Evolutionary conservation across 2,888 invertebrate genomes (phyloP).

Genomic region (Macrosoma leucophasiata): DNA sequence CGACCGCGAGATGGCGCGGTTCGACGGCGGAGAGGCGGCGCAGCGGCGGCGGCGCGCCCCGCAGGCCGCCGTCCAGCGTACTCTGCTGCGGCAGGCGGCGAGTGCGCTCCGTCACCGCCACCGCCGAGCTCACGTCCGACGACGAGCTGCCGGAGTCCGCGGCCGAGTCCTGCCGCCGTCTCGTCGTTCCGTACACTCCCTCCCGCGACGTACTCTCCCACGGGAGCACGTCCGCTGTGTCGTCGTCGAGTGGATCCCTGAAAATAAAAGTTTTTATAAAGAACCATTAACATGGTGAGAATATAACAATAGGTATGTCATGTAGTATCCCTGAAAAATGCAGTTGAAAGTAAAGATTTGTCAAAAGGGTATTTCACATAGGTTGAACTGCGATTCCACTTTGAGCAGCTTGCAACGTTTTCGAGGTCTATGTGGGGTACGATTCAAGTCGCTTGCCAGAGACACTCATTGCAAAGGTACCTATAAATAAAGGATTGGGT

Average conservation of each 20-base stretch:
- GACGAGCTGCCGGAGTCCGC: conserved; percentile 84
- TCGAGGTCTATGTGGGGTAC: no score
- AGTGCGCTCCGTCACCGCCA: conserved; percentile 72
- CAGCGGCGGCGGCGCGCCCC: conserved; percentile 65
- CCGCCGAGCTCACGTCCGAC: conserved; percentile 82
- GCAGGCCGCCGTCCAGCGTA: conserved; percentile 79
- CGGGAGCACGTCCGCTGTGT: conserved; percentile 53
- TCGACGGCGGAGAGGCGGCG: conserved; percentile 67
- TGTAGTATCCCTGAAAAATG: no score
- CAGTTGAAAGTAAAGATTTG: not conserved
- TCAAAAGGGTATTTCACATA: no score
- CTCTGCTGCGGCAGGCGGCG: conserved; percentile 79
- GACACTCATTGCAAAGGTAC: no score
- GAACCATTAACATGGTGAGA: conserved; percentile 4
- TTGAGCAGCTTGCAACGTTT: no score
- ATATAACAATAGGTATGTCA: no score
- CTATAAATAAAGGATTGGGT: no score
- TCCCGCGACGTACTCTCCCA: conserved; percentile 54
- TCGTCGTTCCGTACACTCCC: conserved; percentile 44
- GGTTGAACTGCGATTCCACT: no score
- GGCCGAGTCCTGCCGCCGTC: conserved; percentile 80
- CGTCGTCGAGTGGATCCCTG: conserved; percentile 60
- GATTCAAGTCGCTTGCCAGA: no score
- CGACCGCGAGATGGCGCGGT: conserved; percentile 76
- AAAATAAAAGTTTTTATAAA: conserved; percentile 10